Evolutionary conservation across 2,888 invertebrate species (phyloP).

Genomic region (Erpobdella octoculata): DNA sequence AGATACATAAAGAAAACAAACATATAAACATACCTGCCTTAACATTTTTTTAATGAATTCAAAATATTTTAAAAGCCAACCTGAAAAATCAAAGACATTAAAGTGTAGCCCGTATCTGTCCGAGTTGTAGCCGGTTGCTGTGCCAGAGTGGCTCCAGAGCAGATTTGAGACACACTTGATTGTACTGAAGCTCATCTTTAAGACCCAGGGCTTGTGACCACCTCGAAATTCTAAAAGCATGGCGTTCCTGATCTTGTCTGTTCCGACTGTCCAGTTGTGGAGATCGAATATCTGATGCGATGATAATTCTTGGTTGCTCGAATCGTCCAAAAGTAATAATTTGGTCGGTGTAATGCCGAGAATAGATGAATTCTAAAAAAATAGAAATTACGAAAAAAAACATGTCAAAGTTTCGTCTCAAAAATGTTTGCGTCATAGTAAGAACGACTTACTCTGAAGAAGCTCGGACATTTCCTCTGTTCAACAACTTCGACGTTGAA

Average conservation of each 20-base stretch:
- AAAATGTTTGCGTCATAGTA: too few species aligned
- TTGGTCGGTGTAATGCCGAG: conserved; percentile 58
- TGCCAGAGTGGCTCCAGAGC: conserved; percentile 19
- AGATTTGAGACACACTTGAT: conserved; percentile 21
- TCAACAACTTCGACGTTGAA: conserved; percentile 61
- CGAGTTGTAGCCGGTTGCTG: not conserved
- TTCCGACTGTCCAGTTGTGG: conserved; percentile 61
- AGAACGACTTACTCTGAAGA: not conserved
- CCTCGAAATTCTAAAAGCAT: conserved; percentile 60
- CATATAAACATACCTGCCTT: too few species aligned
- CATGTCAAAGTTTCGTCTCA: not conserved
- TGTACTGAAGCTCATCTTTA: conserved; percentile 46
- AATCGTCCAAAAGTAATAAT: conserved; percentile 58
- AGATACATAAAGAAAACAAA: too few species aligned
- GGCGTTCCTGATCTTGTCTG: conserved; percentile 59
- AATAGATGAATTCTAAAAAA: conserved; percentile 29
- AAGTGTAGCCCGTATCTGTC: conserved; percentile 3
- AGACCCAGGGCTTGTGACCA: conserved; percentile 53
- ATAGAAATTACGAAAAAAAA: not conserved
- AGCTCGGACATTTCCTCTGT: not conserved
- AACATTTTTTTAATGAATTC: too few species aligned
- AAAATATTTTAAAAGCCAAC: too few species aligned
- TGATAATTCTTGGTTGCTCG: conserved; percentile 51
- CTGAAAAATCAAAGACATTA: conserved; percentile 19
- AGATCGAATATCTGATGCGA: conserved; percentile 57